Conservation (phyloP, 2,888 invertebrate species). For the Lingula anatina region DNA sequence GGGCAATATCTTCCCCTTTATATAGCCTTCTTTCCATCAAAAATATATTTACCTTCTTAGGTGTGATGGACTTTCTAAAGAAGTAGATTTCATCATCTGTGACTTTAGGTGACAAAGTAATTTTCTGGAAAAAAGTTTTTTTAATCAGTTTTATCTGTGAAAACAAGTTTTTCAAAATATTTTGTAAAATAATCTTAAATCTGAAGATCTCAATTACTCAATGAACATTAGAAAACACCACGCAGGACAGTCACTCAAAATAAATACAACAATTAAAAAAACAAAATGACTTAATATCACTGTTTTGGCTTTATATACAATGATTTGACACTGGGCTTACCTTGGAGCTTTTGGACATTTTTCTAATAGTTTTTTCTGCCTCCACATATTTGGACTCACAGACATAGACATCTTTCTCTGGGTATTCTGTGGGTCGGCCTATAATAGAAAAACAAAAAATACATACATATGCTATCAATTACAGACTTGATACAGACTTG, state of each 20-base stretch:
- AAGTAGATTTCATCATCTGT: conserved; percentile 89
- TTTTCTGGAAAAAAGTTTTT: conserved; percentile 60
- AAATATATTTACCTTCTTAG: conserved; percentile 50
- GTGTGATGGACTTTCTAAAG: conserved; percentile 61
- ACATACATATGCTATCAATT: no score
- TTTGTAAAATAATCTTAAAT: not conserved
- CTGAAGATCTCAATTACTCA: no score
- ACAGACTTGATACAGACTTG: no score
- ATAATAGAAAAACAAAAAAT: conserved; percentile 6
- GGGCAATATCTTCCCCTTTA: not conserved
- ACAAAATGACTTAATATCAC: no score
- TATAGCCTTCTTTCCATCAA: no score
- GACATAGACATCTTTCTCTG: conserved; percentile 86
- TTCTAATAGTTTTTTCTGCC: conserved; percentile 58
- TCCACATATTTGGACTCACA: conserved; percentile 91
- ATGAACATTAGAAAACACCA: not conserved
- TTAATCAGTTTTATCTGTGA: not conserved
- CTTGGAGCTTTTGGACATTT: conserved; percentile 42
- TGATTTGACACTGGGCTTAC: conserved; percentile 11
- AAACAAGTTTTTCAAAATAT: not conserved
- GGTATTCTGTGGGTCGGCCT: conserved; percentile 90
- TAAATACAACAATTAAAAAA: no score
- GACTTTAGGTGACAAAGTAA: conserved; percentile 66
- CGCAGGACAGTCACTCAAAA: no score
- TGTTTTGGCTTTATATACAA: no score